Percentiles rank a stretch among this genome's conserved stretches.
These are phyloP conservation scores for Lucinisca nassula DNA, from an alignment of 2,888 invertebrate species.

Conservation along the genomic window DNA sequence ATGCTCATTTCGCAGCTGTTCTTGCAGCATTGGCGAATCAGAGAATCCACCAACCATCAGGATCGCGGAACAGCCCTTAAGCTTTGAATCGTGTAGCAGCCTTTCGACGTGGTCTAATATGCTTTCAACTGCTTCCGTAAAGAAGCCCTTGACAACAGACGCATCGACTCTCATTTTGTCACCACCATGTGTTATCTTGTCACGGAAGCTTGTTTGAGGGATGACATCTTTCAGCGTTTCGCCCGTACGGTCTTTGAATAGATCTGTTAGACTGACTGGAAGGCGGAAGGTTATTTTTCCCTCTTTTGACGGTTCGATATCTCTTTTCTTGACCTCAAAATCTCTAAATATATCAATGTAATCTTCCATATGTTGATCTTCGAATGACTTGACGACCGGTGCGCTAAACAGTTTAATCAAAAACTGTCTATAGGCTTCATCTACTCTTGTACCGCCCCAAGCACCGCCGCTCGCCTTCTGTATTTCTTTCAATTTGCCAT, in stretches of 20 bases:
- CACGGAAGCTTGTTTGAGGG: not conserved
- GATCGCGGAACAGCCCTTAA: conserved; percentile 27
- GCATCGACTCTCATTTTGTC: conserved; percentile 42
- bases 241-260: conserved; percentile 18
- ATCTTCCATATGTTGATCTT: conserved; percentile 39
- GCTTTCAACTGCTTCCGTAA: conserved; percentile 32
- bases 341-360: conserved; percentile 43
- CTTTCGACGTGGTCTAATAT: conserved; percentile 28
- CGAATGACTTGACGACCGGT: conserved; percentile 14
- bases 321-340: conserved; percentile 46
- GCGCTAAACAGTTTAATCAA: conserved; percentile 25
- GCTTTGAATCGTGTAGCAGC: conserved; percentile 16
- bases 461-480: conserved; percentile 54
- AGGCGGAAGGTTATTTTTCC: not conserved
- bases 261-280: conserved; percentile 20
- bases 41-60: conserved; percentile 54
- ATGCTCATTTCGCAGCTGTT: conserved; percentile 1
- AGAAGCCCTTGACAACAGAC: conserved; percentile 21
- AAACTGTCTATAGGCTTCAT: conserved; percentile 28
- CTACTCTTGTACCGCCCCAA: conserved; percentile 59
- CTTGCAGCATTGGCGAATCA: conserved; percentile 42
- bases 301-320: not conserved
- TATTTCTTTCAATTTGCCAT: conserved; percentile 45
- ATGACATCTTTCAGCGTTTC: conserved; percentile 22
- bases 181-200: not conserved